Base-by-base conservation (phyloP, 2,888 invertebrate genomes). In the Troides helena region DNA sequence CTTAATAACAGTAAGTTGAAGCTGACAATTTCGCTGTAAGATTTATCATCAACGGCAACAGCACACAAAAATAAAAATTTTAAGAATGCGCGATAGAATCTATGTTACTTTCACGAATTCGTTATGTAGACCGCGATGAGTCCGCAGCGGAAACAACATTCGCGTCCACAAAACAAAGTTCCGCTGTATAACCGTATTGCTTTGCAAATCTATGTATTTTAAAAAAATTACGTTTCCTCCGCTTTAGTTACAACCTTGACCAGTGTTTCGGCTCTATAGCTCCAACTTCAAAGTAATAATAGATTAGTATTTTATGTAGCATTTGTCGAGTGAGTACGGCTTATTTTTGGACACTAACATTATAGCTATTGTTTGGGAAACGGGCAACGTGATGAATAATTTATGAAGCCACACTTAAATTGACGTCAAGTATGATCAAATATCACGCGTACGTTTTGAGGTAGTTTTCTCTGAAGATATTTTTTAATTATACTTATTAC, bases 391-490 rank as follows among this genome's bases (percentile, higher is more conserved):
- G 65, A 65, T 57, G 58, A 23, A 25, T 23, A 59, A 59, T 59
- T 43, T 43, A 46, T 58, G 65, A 65, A 65, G 65, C 59, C 65
- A 46, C 64, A 65, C 59, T 59, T 39, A 59, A 21, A 36, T 65
- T 57, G 65, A 65, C 65, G 65, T 65, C 65, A 65, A 21, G 30
- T 57, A 39, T 65, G 65, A 65, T 58, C 57, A 65, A 58, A 57
- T 46, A 59, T 65, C 65, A 65, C 65, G 65, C 53, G 63, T 17
- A 21, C 25, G 18, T 25, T n/a, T 62, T n/a, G 7, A 61, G 1
- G 21, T n/a, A 46, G 62, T 62, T 62, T 62, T 62, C 23, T 23
- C 43, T 62, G 39, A 61, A 62, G 14, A 62, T 39, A 17, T 62
- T 46, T 6, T 18, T 36, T 39, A 60, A 59, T 21, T 23, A n/a